Percentiles rank a stretch among this genome's conserved stretches.
Conservation (phyloP, 2,888 invertebrate genomes). For the Hanleya hanleyi region DNA sequence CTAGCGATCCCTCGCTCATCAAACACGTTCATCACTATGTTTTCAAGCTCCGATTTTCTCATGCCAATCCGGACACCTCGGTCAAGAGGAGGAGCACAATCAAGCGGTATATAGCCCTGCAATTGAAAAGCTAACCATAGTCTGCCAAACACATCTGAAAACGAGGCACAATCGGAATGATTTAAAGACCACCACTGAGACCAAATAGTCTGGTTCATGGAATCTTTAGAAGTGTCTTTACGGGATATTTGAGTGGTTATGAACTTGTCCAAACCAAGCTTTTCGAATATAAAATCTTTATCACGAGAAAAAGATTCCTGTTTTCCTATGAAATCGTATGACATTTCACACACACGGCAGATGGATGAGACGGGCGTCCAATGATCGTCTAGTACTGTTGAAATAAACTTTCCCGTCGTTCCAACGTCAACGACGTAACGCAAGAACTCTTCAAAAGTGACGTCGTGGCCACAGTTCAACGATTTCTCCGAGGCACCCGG, state of each 20-base stretch:
- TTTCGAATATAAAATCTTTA: slow-evolving; percentile 31
- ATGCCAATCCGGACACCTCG: too few relatives aligned
- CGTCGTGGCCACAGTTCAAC: slow-evolving; percentile 43
- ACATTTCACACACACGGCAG: slow-evolving; percentile 47
- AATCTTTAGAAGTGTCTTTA: neutral
- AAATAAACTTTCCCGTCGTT: neutral
- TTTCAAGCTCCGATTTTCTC: too few relatives aligned
- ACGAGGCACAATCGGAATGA: neutral
- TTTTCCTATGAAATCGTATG: slow-evolving; percentile 39
- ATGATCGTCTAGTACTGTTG: slow-evolving; percentile 39
- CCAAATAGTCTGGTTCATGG: neutral
- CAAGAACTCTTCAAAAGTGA: slow-evolving; percentile 50
- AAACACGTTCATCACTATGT: too few relatives aligned
- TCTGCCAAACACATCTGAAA: neutral
- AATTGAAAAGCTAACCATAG: slow-evolving; percentile 1
- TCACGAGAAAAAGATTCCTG: slow-evolving; percentile 47
- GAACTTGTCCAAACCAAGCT: neutral
- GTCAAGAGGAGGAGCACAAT: too few relatives aligned
- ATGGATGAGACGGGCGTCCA: slow-evolving; percentile 44
- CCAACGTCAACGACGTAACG: slow-evolving; percentile 24
- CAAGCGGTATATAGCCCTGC: neutral
- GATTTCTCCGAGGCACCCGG: slow-evolving; percentile 9
- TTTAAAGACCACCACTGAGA: neutral
- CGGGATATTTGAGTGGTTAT: neutral
- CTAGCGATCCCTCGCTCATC: too few relatives aligned